Conservation (phyloP, 2,888 invertebrate species). For the Apantesis nais region DNA sequence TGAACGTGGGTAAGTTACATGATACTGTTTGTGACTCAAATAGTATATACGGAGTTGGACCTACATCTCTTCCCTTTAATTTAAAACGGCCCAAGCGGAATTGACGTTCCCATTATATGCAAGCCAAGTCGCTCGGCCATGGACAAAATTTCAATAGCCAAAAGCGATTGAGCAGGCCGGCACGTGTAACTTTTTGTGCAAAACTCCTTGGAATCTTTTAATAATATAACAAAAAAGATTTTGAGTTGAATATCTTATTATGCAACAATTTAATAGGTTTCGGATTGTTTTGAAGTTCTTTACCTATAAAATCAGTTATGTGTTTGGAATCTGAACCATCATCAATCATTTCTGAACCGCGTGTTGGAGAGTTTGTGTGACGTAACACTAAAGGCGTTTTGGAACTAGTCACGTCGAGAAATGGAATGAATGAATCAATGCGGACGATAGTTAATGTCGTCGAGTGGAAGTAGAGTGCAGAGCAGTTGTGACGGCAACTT, state of each 20-base stretch:
- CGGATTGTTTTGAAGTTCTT: constrained; percentile 54
- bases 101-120: constrained; percentile 77
- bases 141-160: constrained; percentile 82
- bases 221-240: constrained; percentile 67
- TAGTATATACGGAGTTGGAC: constrained; percentile 35
- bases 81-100: constrained; percentile 61
- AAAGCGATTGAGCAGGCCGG: constrained; percentile 73
- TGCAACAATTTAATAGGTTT: constrained; percentile 74
- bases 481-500: constrained; percentile 74
- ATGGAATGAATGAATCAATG: constrained; percentile 53
- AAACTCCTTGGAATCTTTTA: constrained; percentile 77
- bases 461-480: constrained; percentile 53
- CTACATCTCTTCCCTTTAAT: constrained; percentile 56
- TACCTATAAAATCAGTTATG: constrained; percentile 55
- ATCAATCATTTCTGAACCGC: constrained; percentile 54
- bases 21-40: constrained; percentile 20
- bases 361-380: constrained; percentile 51
- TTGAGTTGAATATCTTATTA: constrained; percentile 79
- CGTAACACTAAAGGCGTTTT: constrained; percentile 43
- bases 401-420: constrained; percentile 31
- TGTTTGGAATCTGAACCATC: constrained; percentile 53
- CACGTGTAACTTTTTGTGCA: constrained; percentile 84
- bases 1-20: constrained; percentile 41
- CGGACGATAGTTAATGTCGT: constrained; percentile 45
- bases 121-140: constrained; percentile 68